Conservation (phyloP, 2,113 vertebrate genomes). For the Vombatus ursinus region DNA sequence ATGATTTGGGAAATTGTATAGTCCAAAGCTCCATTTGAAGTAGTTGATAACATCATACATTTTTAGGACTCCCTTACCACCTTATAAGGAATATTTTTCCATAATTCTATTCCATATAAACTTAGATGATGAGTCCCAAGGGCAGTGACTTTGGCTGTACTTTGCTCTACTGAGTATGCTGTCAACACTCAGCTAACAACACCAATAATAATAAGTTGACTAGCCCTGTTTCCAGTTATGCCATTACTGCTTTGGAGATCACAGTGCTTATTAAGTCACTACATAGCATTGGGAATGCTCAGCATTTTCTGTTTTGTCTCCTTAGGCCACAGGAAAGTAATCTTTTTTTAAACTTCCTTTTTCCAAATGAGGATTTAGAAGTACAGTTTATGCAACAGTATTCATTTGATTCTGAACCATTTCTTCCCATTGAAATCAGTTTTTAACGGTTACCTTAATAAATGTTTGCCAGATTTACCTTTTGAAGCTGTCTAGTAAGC, state of each 20-base stretch:
- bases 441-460: conserved; percentile 27
- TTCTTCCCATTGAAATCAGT: conserved; percentile 28
- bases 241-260: not conserved
- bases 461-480: conserved; percentile 31
- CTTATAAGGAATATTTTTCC: conserved; percentile 15
- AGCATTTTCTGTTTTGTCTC: not conserved
- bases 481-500: not conserved
- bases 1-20: not conserved
- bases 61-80: not conserved
- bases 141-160: not conserved
- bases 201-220: not conserved
- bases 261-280: conserved; percentile 6
- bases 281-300: not conserved
- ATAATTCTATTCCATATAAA: not conserved
- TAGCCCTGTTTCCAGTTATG: not conserved
- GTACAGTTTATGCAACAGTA: conserved; percentile 16
- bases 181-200: not conserved
- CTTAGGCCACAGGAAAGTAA: not conserved
- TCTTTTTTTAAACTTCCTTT: conserved; percentile 2
- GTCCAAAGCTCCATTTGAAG: conserved; percentile 3
- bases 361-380: not conserved
- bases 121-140: not conserved
- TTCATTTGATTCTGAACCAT: conserved; percentile 28
- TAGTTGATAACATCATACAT: not conserved
- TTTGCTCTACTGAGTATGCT: not conserved